Percentiles rank a stretch among this genome's conserved stretches.
phyloP scores from a whole-genome alignment of 2,113 vertebrate species.

The Actenoides lindsayi region DNA sequence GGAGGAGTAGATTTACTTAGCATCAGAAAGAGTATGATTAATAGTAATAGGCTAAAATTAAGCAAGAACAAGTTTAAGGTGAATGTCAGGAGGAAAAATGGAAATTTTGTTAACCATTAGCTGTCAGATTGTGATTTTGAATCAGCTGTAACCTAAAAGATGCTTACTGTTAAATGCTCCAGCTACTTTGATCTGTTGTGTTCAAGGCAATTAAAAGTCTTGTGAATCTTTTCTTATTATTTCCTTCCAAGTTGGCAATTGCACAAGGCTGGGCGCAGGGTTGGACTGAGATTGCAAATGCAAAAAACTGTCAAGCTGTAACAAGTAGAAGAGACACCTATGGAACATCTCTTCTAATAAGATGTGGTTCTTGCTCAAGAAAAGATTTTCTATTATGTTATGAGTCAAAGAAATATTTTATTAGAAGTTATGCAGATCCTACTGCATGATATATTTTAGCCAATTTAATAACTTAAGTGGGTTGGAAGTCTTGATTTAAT shows the following conservation, averaged over 20 bases:
- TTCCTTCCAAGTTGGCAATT: not conserved
- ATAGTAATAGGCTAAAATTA: not conserved
- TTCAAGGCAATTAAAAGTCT: not conserved
- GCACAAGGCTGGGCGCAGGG: not conserved
- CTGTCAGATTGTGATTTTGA: not conserved
- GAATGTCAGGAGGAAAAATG: not conserved
- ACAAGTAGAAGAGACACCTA: not conserved
- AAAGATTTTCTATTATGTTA: not conserved
- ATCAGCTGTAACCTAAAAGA: not conserved
- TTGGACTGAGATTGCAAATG: not conserved
- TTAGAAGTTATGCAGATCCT: not conserved
- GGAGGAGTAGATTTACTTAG: not conserved
- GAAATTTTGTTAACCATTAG: not conserved
- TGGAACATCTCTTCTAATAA: not conserved
- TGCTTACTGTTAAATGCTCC: not conserved
- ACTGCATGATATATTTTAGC: not conserved
- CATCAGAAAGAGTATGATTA: not conserved
- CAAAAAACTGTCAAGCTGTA: not conserved
- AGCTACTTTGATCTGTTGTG: not conserved
- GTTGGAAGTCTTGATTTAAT: not conserved
- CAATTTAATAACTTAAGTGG: not conserved
- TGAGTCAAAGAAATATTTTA: not conserved
- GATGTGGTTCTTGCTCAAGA: not conserved
- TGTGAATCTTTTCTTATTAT: not conserved
- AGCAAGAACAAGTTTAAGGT: not conserved